These are phyloP conservation scores for Notodonta ziczac DNA, from an alignment of 2,888 invertebrate genomes.

Conservation along the genomic window DNA sequence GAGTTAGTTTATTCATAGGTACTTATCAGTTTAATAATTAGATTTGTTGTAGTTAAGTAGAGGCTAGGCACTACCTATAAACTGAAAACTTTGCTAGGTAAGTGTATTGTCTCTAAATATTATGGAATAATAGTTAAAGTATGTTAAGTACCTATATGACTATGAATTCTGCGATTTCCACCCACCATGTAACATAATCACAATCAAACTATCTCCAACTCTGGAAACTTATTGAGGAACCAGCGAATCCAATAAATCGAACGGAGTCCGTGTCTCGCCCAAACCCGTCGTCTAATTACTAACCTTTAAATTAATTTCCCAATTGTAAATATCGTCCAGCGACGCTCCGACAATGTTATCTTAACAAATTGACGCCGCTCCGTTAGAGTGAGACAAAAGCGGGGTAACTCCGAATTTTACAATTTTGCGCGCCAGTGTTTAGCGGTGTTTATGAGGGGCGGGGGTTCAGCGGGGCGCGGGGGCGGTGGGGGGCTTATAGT, in stretches of 20 bases:
- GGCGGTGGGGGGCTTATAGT: constrained; percentile 61
- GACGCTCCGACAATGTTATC: constrained; percentile 69
- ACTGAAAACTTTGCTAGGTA: too few relatives aligned
- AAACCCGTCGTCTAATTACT: constrained; percentile 39
- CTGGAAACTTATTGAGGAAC: constrained; percentile 30
- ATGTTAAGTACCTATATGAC: too few relatives aligned
- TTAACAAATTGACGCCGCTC: constrained; percentile 74
- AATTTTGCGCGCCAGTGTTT: constrained; percentile 77
- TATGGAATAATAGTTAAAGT: too few relatives aligned
- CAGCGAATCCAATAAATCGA: constrained; percentile 40
- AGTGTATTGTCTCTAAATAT: too few relatives aligned
- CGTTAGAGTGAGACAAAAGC: constrained; percentile 63
- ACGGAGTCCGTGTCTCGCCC: constrained; percentile 32
- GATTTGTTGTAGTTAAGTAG: too few relatives aligned
- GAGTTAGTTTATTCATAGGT: too few relatives aligned
- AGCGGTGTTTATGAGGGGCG: constrained; percentile 76
- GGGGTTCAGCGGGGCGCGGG: constrained; percentile 27
- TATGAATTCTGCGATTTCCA: not conserved
- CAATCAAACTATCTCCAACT: constrained; percentile 35
- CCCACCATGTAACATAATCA: constrained; percentile 27
- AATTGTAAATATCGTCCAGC: constrained; percentile 60
- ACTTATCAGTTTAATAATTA: too few relatives aligned
- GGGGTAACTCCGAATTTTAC: constrained; percentile 69
- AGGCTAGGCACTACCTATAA: too few relatives aligned
- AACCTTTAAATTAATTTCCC: constrained; percentile 52